Conservation (phyloP, 2,888 invertebrate genomes). For the Eupeodes latifasciatus region DNA sequence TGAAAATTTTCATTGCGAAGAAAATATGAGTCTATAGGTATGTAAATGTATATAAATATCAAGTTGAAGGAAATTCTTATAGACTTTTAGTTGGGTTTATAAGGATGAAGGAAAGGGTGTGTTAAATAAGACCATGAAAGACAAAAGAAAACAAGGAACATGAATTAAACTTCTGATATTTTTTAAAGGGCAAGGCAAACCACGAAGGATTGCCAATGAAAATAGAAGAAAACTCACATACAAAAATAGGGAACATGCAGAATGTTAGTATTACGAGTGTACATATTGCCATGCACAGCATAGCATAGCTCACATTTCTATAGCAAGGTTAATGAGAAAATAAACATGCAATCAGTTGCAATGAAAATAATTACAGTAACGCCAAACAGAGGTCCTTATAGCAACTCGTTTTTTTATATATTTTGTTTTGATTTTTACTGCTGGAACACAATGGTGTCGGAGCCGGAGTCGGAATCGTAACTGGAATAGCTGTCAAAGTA, state of each 20-base stretch:
- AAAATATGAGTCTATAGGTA: neutral
- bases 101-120: neutral
- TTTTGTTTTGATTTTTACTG: neutral
- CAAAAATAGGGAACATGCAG: constrained; percentile 5
- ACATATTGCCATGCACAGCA: constrained; percentile 11
- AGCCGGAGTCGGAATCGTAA: too few species aligned
- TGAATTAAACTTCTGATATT: neutral
- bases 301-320: neutral
- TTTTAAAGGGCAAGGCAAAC: constrained; percentile 5
- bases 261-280: neutral
- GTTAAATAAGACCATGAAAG: too few species aligned
- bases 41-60: constrained; percentile 3
- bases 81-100: neutral
- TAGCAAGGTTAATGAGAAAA: constrained; percentile 44
- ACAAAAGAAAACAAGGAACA: neutral
- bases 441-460: too few species aligned
- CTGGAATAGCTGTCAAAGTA: too few species aligned
- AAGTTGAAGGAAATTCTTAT: constrained; percentile 35
- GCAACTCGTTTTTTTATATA: neutral
- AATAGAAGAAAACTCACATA: neutral
- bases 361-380: neutral
- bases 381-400: neutral
- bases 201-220: constrained; percentile 24
- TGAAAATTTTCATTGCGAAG: neutral
- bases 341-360: constrained; percentile 37